Evolutionary conservation across 2,113 vertebrate species (phyloP).

Genomic region (Oriolus oriolus): DNA sequence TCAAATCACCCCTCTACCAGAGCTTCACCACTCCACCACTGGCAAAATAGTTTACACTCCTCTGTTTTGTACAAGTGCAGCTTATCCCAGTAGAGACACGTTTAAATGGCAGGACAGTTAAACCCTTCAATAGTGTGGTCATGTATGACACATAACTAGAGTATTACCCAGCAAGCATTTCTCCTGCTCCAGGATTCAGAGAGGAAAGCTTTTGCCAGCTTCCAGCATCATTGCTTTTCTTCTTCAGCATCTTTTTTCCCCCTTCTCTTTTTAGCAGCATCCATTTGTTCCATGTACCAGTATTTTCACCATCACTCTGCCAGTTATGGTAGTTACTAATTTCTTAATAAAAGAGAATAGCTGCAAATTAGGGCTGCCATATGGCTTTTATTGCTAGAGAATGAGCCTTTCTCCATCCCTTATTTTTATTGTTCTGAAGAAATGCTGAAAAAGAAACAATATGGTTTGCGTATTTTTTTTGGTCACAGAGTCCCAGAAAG

Average conservation of each 20-base stretch:
- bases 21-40: not conserved
- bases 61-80: not conserved
- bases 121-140: conserved; percentile 9
- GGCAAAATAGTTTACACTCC: conserved; percentile 11
- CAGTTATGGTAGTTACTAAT: not conserved
- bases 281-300: not conserved
- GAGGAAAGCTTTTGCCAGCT: not conserved
- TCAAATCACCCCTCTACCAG: not conserved
- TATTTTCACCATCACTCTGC: not conserved
- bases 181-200: not conserved
- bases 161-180: not conserved
- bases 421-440: conserved; percentile 10
- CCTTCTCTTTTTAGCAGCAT: not conserved
- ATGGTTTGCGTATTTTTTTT: not conserved
- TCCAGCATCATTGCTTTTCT: not conserved
- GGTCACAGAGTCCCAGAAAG: not conserved
- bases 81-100: not conserved
- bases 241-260: not conserved
- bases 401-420: not conserved
- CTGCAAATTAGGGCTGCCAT: conserved; percentile 22
- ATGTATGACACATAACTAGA: conserved; percentile 2
- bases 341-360: conserved; percentile 52
- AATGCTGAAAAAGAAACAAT: conserved; percentile 32
- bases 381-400: conserved; percentile 37
- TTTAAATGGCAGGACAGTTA: conserved; percentile 34